Base-by-base conservation (phyloP, 2,113 vertebrate genomes). In the Calyptommatus sinebrachiatus region DNA sequence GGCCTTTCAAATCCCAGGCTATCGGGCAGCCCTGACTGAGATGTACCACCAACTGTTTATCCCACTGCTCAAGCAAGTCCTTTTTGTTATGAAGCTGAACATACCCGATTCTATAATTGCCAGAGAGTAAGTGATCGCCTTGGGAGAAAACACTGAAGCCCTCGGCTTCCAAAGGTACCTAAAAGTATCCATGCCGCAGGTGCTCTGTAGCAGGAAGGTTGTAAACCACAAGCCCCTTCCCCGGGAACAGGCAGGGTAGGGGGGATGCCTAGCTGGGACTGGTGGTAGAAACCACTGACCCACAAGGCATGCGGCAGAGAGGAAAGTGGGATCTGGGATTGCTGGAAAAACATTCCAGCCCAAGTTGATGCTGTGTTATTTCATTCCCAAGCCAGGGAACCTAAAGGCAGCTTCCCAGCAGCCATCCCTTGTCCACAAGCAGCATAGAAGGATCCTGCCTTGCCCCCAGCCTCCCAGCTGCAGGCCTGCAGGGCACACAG, bases 31-130 rank as follows among this genome's bases (percentile, higher is more conserved):
- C 71, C 48, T 81, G 63, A 50, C 26, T 2, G 71, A 81, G 61
- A 74, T 81, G 79, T 72, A 74, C 26, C 79, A 60, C 1, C 79
- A 81, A 26, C 10, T 81, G 1, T 81, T 81, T 63, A 81, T 81
- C 63, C 79, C 79, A 0, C 22, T 68, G 2, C 79, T 81, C 29
- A 81, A 68, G 29, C 79, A 81, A 65, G 79, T 81, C 48, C 63
- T 60, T 0, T 81, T 68, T 4, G 79, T 81, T 24, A 68, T 60
- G 71, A 71, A 81, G 71, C 63, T 74, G 63, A 26, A 74, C 8
- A 6, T 81, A 63, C 79, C 79, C 0, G 71, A 68, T 20, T 31
- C 63, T 16, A n/a, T 81, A 6, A 67, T 29, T 22, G n/a, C 72
- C 79, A 68, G 63, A 35, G 63, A 81, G 63, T 48, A 74, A 21